Conservation (phyloP, 2,888 invertebrate genomes). For the Falcaria lacertinaria region DNA sequence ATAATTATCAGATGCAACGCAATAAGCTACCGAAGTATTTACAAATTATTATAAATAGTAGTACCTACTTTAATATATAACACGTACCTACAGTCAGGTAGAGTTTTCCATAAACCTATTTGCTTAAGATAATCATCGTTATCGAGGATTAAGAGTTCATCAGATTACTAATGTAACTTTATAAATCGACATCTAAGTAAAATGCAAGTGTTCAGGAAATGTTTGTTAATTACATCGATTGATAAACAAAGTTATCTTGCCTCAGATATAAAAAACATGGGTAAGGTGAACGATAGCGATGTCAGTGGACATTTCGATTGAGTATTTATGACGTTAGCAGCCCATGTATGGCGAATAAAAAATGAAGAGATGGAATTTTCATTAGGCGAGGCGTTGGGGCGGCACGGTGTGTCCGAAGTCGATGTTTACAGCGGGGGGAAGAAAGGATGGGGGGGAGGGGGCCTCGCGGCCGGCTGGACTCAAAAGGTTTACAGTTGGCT, state of each 20-base stretch:
- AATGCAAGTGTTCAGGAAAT: not conserved
- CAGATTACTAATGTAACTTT: no score
- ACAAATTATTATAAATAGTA: no score
- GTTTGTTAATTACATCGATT: not conserved
- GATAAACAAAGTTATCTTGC: not conserved
- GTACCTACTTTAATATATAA: no score
- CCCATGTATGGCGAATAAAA: slow-evolving; percentile 46
- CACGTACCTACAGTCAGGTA: no score
- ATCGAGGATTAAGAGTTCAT: no score
- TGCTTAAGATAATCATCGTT: no score
- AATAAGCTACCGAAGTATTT: no score
- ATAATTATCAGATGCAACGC: no score
- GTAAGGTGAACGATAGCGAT: slow-evolving; percentile 10
- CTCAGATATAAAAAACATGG: not conserved
- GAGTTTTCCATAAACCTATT: no score
- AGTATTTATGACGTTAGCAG: slow-evolving; percentile 46
- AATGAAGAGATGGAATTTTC: slow-evolving; percentile 72
- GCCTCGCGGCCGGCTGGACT: slow-evolving; percentile 65
- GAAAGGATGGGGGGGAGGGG: slow-evolving; percentile 21
- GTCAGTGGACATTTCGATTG: slow-evolving; percentile 42
- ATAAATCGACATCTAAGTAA: no score
- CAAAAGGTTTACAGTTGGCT: slow-evolving; percentile 77
- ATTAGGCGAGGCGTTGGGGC: slow-evolving; percentile 75
- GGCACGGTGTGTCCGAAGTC: slow-evolving; percentile 65
- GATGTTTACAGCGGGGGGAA: slow-evolving; percentile 48